Evolutionary conservation across 2,113 vertebrate genomes (phyloP).

Genomic region (Hucho hucho): DNA sequence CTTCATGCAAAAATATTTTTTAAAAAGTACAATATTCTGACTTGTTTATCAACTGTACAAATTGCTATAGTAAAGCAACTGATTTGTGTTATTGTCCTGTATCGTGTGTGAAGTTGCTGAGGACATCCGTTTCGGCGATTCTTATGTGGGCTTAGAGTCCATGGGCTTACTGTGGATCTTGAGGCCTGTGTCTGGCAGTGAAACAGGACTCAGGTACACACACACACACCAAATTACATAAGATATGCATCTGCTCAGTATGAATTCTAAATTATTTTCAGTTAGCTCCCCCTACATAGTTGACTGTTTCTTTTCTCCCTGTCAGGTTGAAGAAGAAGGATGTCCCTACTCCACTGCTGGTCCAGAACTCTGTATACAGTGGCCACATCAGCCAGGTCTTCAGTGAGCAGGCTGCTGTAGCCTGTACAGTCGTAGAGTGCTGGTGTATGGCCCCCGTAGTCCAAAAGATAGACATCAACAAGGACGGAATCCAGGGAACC

Average conservation of each 20-base stretch:
- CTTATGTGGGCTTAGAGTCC: slow-evolving; percentile 25
- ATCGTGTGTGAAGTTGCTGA: not conserved
- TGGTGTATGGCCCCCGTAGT: not conserved
- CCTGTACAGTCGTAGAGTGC: no score
- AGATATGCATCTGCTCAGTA: no score
- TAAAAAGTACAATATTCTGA: not conserved
- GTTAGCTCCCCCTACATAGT: no score
- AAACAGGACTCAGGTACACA: slow-evolving; percentile 27
- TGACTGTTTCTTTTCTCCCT: not conserved
- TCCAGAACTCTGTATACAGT: slow-evolving; percentile 28
- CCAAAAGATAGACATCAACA: not conserved
- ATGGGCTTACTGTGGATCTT: slow-evolving; percentile 45
- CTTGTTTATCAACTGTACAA: not conserved
- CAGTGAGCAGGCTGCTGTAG: not conserved
- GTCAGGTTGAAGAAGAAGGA: slow-evolving; percentile 26
- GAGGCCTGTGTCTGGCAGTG: slow-evolving; percentile 26
- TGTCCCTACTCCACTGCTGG: not conserved
- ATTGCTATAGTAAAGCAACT: not conserved
- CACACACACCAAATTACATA: not conserved
- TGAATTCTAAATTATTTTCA: no score
- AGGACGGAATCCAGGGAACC: not conserved
- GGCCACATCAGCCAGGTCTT: slow-evolving; percentile 29
- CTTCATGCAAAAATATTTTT: no score
- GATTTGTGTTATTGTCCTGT: not conserved
- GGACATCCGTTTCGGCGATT: slow-evolving; percentile 18